Conservation (phyloP, 2,797 vertebrate species). For the Rhabdomys pumilio region DNA sequence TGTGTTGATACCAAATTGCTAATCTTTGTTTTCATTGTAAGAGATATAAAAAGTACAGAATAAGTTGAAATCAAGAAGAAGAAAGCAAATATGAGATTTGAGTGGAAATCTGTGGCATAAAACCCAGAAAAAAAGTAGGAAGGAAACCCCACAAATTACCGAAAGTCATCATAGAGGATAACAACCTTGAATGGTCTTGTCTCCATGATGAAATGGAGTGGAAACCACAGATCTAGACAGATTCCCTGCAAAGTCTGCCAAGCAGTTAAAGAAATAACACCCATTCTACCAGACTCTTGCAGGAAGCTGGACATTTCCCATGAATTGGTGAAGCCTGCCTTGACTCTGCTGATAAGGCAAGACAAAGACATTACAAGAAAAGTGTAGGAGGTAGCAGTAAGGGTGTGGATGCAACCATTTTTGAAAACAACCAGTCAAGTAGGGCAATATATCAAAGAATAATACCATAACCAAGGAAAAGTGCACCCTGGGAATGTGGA, state of each 20-base stretch:
- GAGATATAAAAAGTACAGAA: constrained; percentile 28
- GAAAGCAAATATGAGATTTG: background rate
- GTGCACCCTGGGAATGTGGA: constrained; percentile 5
- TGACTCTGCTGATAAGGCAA: constrained; percentile 1
- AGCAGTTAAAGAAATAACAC: constrained; percentile 60
- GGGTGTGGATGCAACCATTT: background rate
- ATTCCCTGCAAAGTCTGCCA: constrained; percentile 14
- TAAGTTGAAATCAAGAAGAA: constrained; percentile 3
- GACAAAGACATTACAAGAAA: constrained; percentile 23
- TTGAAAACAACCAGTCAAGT: constrained; percentile 25
- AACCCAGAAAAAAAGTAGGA: constrained; percentile 4
- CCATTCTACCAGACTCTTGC: background rate
- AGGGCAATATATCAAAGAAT: background rate
- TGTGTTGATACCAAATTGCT: background rate
- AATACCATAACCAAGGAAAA: background rate
- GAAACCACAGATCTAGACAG: background rate
- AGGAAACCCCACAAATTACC: background rate
- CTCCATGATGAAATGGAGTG: constrained; percentile 15
- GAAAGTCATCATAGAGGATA: constrained; percentile 13
- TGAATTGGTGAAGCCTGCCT: background rate
- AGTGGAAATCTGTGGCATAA: constrained; percentile 5
- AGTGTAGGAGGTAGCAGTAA: background rate
- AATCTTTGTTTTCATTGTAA: constrained; percentile 6
- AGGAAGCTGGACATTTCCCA: constrained; percentile 41
- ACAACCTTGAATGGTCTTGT: constrained; percentile 12